Conservation (phyloP, 2,888 invertebrate genomes). For the Ariolimax columbianus region DNA sequence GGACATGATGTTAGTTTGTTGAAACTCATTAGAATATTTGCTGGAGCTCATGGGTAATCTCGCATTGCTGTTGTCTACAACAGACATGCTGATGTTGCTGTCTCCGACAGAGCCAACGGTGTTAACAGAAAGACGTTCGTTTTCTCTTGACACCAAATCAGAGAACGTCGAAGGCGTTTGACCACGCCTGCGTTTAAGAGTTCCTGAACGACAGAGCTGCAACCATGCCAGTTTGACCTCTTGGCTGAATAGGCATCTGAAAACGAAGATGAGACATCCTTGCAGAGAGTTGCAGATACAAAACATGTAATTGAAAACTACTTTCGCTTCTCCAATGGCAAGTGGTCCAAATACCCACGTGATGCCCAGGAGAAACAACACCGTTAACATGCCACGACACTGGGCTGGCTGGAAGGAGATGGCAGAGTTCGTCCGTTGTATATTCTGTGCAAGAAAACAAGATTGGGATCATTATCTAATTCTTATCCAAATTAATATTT, state of each 20-base stretch:
- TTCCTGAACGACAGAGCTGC: slow-evolving; percentile 70
- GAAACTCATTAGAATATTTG: too few relatives aligned
- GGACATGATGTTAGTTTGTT: too few relatives aligned
- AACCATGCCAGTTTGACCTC: slow-evolving; percentile 72
- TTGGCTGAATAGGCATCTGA: slow-evolving; percentile 65
- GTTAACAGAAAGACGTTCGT: slow-evolving; percentile 44
- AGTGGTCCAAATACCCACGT: slow-evolving; percentile 76
- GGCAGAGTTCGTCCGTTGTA: not conserved
- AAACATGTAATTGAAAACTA: slow-evolving; percentile 74
- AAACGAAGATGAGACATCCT: slow-evolving; percentile 67
- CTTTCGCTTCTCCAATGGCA: slow-evolving; percentile 71
- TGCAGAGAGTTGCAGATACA: slow-evolving; percentile 73
- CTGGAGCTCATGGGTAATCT: not conserved
- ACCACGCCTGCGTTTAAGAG: slow-evolving; percentile 68
- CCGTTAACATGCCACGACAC: slow-evolving; percentile 73
- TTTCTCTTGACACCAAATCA: slow-evolving; percentile 63
- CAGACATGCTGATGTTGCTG: not conserved
- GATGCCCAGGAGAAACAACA: slow-evolving; percentile 73
- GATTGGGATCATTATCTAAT: too few relatives aligned
- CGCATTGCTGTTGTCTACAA: not conserved
- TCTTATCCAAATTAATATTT: too few relatives aligned
- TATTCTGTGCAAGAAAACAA: not conserved
- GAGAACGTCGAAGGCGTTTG: slow-evolving; percentile 59
- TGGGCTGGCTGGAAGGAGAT: slow-evolving; percentile 52
- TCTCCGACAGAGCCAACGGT: not conserved